Base-by-base conservation (phyloP, 2,888 invertebrate species). In the Phoenoteleia sp. region DNA sequence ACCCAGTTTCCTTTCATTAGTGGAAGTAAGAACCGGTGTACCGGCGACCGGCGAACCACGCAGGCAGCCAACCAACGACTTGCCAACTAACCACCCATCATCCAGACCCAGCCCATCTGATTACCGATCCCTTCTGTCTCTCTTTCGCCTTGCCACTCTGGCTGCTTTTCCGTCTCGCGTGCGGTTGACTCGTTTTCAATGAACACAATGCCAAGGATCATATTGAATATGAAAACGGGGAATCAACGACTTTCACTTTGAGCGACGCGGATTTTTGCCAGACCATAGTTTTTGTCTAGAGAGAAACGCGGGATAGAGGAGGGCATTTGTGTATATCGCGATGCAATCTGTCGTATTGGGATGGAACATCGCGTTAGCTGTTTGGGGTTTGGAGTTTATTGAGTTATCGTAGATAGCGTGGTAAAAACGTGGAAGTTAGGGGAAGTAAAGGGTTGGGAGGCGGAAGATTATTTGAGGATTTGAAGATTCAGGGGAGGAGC, bases 181-280 rank as follows among this genome's bases (percentile, higher is more conserved):
- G 92, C 93, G 93, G 93, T 93, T 93, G 92, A 93, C 93, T 93
- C 92, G 93, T 90, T 93, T 93, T 93, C 93, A 93, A 93, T 93
- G 93, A 93, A 93, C 90, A 93, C 93, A 93, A 93, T 93, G 92
- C 91, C 90, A 90, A 83, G 80, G 77, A 93, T 93, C 92, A 93
- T 93, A 93, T 93, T 93, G 92, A 93, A 93, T 93, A 93, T 93
- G 93, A 93, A 93, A 93, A 93, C 92, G 92, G 92, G 89, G 93
- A 93, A 93, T 93, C 92, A 93, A 93, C 93, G 93, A 93, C 92
- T 88, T 91, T 85, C 89, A 86, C 84, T 86, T 87, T 84, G 87
- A 89, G 79, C 88, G 85, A 86, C 76, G 67, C 77, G 58, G 29
- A 82, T 82, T 84, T 86, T 81, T 84, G 74, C 80, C 42, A 77